Evolutionary conservation across 2,113 vertebrate genomes (phyloP), one percentile per base, ranked within the genome.

Genomic region (Mesitornis unicolor): DNA sequence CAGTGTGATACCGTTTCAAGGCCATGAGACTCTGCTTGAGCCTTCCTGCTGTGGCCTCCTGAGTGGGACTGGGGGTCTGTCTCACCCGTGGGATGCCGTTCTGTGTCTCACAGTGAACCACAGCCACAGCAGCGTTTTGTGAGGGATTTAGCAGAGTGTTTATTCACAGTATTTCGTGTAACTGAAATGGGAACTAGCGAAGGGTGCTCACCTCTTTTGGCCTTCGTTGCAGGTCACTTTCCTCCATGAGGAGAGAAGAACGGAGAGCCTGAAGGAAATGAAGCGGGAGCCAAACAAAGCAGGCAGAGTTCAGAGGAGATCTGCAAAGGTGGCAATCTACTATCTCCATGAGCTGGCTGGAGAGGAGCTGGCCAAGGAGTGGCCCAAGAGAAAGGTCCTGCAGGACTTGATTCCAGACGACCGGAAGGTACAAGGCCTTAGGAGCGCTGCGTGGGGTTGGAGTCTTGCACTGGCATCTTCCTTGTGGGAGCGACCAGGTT

Each of bases 331-430:
- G 87, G 99, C 99, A 3, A 98, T 99, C 76, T 99, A 99, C 95
- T 99, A 99, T 95, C 97, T 99, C 85, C 99, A 99, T 48, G 99
- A 99, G 94, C 98, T 99, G 26, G 99, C 99, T 91, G 99, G 98
- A 90, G 99, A 98, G 51, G 99, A 99, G 31, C 97, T 99, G 91
- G 98, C 98, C 76, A 99, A 99, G 95, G 99, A 99, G 84, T 99
- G 99, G 99, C 99, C 99, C 63, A 99, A 99, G 97, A 99, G 99
- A 89, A 99, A 99, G 98, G 99, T 99, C 51, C 98, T 99, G 91
- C 99, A 98, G 24, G 99, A 99, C 97, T 97, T 99, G 90, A 99
- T 99, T 64, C 99, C 99, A 4, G 99, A 99, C 51, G 99, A 99
- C 95, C 98, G 99, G 54, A 98, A 98, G 98, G 98, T 98, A 93